Evolutionary conservation across 2,113 vertebrate species (phyloP).

Genomic region (Oryzias melastigma): DNA sequence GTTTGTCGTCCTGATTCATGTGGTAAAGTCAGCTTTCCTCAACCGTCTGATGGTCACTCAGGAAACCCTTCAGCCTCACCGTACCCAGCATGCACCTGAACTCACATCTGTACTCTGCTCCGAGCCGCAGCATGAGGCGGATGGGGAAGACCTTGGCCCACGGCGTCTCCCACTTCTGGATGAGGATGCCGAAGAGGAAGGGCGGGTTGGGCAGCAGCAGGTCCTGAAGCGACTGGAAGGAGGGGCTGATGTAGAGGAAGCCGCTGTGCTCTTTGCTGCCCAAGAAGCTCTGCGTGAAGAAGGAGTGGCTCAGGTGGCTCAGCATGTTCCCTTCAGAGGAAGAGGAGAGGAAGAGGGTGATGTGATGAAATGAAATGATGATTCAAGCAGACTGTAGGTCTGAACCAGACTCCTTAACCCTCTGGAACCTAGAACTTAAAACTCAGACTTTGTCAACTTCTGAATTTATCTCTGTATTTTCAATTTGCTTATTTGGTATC

Average conservation of each 20-base stretch:
- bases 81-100: slow-evolving; percentile 16
- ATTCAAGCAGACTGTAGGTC: background rate
- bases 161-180: slow-evolving; percentile 99
- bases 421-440: too few relatives aligned
- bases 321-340: slow-evolving; percentile 85
- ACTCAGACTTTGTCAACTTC: too few relatives aligned
- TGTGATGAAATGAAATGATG: background rate
- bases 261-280: slow-evolving; percentile 96
- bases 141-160: slow-evolving; percentile 99
- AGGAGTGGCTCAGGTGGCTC: slow-evolving; percentile 94
- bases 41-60: too few relatives aligned
- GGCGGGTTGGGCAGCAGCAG: slow-evolving; percentile 93
- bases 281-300: slow-evolving; percentile 96
- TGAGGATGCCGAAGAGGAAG: slow-evolving; percentile 93
- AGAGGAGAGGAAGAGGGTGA: background rate
- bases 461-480: too few relatives aligned
- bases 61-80: too few relatives aligned
- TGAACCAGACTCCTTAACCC: too few relatives aligned
- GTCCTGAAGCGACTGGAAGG: slow-evolving; percentile 95
- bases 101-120: slow-evolving; percentile 97
- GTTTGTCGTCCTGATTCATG: slow-evolving; percentile 6
- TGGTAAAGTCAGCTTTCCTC: background rate
- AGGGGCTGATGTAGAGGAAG: slow-evolving; percentile 92
- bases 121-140: slow-evolving; percentile 93
- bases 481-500: too few relatives aligned